Evolutionary conservation across 2,888 invertebrate genomes (phyloP).

Genomic region (Drosophila macrospina): DNA sequence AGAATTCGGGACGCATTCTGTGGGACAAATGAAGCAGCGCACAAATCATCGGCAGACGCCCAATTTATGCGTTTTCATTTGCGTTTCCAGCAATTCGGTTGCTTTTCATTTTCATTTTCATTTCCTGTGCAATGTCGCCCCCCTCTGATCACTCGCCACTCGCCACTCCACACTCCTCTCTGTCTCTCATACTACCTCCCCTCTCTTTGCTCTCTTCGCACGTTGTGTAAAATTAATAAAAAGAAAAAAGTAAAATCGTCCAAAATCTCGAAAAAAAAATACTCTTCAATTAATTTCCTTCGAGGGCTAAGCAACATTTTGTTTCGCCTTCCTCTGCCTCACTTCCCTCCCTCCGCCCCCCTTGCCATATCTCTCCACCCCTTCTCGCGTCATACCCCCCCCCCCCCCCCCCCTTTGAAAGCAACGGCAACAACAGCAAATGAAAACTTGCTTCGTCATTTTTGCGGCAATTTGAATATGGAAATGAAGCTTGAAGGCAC

Average conservation of each 20-base stretch:
- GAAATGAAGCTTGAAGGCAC: constrained; percentile 39
- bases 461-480: constrained; percentile 61
- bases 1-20: constrained; percentile 6
- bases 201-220: not conserved
- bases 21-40: constrained; percentile 53
- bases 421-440: not conserved
- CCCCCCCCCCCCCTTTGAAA: not conserved
- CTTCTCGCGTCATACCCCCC: too few relatives aligned
- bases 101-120: constrained; percentile 33
- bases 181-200: not conserved
- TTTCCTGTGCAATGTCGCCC: constrained; percentile 15
- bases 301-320: constrained; percentile 41
- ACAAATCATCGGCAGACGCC: constrained; percentile 61
- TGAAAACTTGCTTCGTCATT: constrained; percentile 57
- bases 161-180: not conserved
- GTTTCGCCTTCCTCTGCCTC: constrained; percentile 1
- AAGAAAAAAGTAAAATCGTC: constrained; percentile 15
- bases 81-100: constrained; percentile 26
- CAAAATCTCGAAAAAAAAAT: constrained; percentile 28
- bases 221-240: constrained; percentile 53
- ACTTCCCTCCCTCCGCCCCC: not conserved
- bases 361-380: not conserved
- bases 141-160: too few relatives aligned
- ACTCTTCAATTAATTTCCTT: constrained; percentile 57
- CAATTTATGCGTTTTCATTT: constrained; percentile 70